Evolutionary conservation across 1,140 invertebrate genomes (phyloP).

Genomic region (Polyergus mexicanus): DNA sequence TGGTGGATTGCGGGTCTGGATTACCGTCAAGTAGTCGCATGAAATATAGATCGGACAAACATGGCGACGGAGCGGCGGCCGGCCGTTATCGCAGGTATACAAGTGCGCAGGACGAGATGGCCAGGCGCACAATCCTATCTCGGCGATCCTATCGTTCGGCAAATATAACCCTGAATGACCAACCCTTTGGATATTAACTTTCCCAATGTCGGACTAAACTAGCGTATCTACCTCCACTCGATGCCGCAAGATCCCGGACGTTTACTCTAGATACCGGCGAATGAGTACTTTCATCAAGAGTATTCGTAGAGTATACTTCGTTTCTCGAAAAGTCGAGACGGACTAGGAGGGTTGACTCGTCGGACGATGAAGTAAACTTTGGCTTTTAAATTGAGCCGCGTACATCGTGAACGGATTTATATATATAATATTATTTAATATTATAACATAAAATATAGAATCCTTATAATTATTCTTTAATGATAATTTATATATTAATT

Average conservation of each 20-base stretch:
- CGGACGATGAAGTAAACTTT: slow-evolving; percentile 18
- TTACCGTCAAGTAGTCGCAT: slow-evolving; percentile 69
- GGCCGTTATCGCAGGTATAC: slow-evolving; percentile 72
- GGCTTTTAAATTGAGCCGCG: neutral
- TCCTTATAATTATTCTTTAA: neutral
- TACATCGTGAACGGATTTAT: neutral
- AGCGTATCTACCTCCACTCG: slow-evolving; percentile 52
- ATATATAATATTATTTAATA: neutral
- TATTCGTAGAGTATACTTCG: slow-evolving; percentile 68
- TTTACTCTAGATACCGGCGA: slow-evolving; percentile 77
- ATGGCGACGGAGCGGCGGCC: slow-evolving; percentile 38
- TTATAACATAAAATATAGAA: neutral
- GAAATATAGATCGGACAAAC: slow-evolving; percentile 74
- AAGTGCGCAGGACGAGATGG: slow-evolving; percentile 75
- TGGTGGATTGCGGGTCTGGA: slow-evolving; percentile 49
- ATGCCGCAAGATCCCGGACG: slow-evolving; percentile 75
- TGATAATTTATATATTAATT: neutral
- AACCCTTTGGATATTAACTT: slow-evolving; percentile 75
- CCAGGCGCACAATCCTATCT: slow-evolving; percentile 77
- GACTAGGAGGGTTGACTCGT: neutral
- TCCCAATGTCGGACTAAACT: slow-evolving; percentile 70
- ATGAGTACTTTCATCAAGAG: slow-evolving; percentile 50
- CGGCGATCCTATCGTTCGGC: slow-evolving; percentile 75
- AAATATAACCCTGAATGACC: slow-evolving; percentile 81
- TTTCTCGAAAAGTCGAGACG: slow-evolving; percentile 68